Base-by-base conservation (phyloP, 2,888 invertebrate genomes). In the Amiota communis region DNA sequence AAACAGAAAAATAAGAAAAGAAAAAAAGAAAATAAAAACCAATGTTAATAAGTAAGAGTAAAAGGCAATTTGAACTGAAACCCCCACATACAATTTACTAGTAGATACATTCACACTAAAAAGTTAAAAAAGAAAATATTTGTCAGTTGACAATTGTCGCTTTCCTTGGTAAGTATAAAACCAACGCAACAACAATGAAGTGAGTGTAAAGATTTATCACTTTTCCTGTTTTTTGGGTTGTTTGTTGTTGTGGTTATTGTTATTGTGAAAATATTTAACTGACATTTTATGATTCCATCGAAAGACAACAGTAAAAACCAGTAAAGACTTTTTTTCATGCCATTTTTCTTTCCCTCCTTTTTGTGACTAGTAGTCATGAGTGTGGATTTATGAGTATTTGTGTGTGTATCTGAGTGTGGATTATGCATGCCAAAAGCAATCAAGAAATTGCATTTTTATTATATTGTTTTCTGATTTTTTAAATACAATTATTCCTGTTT, bases 221-320 rank as follows among this genome's bases (percentile, higher is more conserved):
- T 78, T 80, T 80, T 79, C 75, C 78, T 79, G 77, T 63, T 75
- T 76, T 51, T 74, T 75, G 71, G 23, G 69, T 17, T 57, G 9
- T 63, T 11, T 56, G 12, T 48, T 70, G 36, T 71, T 72, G 46
- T 20, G 56, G 53, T 68, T 65, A 70, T 65, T 68, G 17, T 65
- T 71, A 20, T 57, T 74, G 23, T 53, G 65, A 70, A 79, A 77
- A 78, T 74, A 78, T 75, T 77, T 76, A 76, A 76, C 76, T 75
- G 79, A 79, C 76, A 76, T 72, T 79, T 79, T 79, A 76, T 77
- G 78, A 78, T 46, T 17, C n/a, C 49, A 57, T 56, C n/a, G 36
- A 36, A 36, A 36, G 36, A 36, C 70, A 13, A 57, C 68, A 51
- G 46, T 36, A 36, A 12, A n/a, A 20, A 59, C 0, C 59, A 59